Evolutionary conservation across 2,888 invertebrate species (phyloP), one percentile per base, ranked within the genome.

Genomic region (Drosophila algonquin): DNA sequence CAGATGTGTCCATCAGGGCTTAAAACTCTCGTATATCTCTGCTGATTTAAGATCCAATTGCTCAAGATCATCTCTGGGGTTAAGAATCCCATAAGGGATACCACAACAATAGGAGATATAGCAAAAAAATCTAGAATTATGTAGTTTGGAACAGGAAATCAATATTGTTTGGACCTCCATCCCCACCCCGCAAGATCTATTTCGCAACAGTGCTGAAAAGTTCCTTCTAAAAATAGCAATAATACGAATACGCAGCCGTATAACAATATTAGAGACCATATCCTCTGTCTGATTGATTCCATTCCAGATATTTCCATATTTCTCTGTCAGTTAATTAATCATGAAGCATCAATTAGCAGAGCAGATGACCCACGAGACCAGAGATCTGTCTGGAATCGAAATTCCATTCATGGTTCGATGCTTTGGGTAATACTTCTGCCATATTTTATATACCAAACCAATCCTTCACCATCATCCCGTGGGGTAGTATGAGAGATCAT

Each of bases 21-120:
- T 24, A 32, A 45, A 50, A 32, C 50, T 44, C 30, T 30, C 3
- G 55, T 50, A 32, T 55, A 45, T 50, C 35, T 27, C 21, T 24
- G 9, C 55, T 68, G 45, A 67, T 68, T 68, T 68, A 68, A 69
- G 69, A 50, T 55, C 55, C 55, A 55, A 55, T 67, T 67, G 55
- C 55, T 21, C 35, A 27, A 55, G 65, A 67, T 67, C 56, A 69
- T 40, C 50, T 40, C 12, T 14, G 40, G 40, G 40, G 40, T 6
- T 40, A 40, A 40, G 7, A 40, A 40, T 14, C 5, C 40, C 14
- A 40, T 40, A 6, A 14, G 40, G 40, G 14, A 14, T 14, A 5
- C 40, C 12, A 40, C n/a, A 7, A 40, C 6, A 7, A 40, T 35
- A 14, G 5, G 5, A 35, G 4, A 35, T 3, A 12, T 32, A 32